Evolutionary conservation across 2,797 vertebrate genomes (phyloP), one percentile per base, ranked within the genome.

Genomic region (Nasua narica): DNA sequence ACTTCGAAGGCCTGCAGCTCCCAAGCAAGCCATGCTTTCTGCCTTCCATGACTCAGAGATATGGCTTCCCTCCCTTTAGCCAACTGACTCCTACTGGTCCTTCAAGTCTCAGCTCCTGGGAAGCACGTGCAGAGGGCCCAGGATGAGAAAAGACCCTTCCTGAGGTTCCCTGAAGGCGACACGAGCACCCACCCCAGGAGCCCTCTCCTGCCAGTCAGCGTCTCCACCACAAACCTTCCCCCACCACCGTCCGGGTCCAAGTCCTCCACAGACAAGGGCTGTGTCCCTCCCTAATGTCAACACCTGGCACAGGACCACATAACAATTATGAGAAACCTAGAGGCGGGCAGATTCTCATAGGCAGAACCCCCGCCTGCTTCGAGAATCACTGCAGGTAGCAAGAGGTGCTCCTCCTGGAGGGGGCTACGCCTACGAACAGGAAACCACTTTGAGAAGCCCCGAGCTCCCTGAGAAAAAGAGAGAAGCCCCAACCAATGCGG

Each of bases 211-310:
- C 70, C 70, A 29, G 70, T 13, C 40, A 43, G 37, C 25, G 3
- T 14, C 37, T 50, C 35, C 2, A 1, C 25, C 35, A 32, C 15
- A 50, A 19, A 25, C 4, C 37, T 50, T 15, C 15, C 54, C 74
- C 43, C 35, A 25, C 10, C 0, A 0, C 1, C 21, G 54, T 60
- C 46, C 35, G 67, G 10, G n/a, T 27, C 43, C n/a, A n/a, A 46
- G 56, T 69, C 43, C 43, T 62, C 29, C 29, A 27, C 60, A 4
- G 12, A 56, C 16, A 40, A 7, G 29, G 25, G 7, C 19, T 85
- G 12, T 37, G 35, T 76, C 56, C n/a, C 77, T 87, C 50, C 77
- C 69, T 81, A 81, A 85, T 48, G 25, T 40, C 79, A 43, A 76
- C 35, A 29, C n/a, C 32, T 4, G 69, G 48, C 5, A 18, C 18